phyloP scores from a whole-genome alignment of 2,888 invertebrate species.

The Pimpla rufipes region DNA sequence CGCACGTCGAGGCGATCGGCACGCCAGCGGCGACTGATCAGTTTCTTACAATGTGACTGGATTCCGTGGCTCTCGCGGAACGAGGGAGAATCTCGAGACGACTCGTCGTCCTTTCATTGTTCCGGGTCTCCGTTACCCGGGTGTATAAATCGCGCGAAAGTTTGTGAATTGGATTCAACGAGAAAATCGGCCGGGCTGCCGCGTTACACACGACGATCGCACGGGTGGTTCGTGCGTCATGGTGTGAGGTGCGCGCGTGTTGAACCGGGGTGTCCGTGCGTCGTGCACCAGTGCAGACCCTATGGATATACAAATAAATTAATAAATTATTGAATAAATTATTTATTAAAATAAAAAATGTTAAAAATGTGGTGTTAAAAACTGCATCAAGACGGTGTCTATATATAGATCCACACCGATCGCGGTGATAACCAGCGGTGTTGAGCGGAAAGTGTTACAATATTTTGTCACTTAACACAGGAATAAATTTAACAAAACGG shows the following conservation, averaged over 20 bases:
- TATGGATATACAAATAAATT: too few species aligned
- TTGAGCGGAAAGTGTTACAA: too few species aligned
- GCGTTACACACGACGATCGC: not conserved
- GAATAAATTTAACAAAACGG: too few species aligned
- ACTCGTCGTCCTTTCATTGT: constrained; percentile 25
- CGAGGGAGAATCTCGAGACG: constrained; percentile 31
- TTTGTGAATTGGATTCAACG: constrained; percentile 56
- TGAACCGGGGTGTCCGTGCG: not conserved
- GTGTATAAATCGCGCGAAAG: constrained; percentile 54
- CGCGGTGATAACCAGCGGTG: too few species aligned
- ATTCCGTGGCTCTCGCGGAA: constrained; percentile 40
- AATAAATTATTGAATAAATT: too few species aligned
- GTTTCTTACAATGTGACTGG: constrained; percentile 61
- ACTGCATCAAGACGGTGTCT: too few species aligned
- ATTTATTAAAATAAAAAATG: too few species aligned
- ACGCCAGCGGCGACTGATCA: constrained; percentile 43
- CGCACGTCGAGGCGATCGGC: constrained; percentile 42
- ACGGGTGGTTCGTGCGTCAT: constrained; percentile 27
- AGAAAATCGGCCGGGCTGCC: not conserved
- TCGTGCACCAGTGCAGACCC: not conserved
- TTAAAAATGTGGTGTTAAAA: too few species aligned
- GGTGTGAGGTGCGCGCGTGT: constrained; percentile 18
- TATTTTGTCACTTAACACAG: too few species aligned
- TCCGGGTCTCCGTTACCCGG: constrained; percentile 34
- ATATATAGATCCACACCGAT: too few species aligned